A percentile compares a stretch with the other conserved stretches of the same genome.
Evolutionary conservation across 2,113 vertebrate genomes (phyloP).

Genomic region (Perca schrenkii): DNA sequence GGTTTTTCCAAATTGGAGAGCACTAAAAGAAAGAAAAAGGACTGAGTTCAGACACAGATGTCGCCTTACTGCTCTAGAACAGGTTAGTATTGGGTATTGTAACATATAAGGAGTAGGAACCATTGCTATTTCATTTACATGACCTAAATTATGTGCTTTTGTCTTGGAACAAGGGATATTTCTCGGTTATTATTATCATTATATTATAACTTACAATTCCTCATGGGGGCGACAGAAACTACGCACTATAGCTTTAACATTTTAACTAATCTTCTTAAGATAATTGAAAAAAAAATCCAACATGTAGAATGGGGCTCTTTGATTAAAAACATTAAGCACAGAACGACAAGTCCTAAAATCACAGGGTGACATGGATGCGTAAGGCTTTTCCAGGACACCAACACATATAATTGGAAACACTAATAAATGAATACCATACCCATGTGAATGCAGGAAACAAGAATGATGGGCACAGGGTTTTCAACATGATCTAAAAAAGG

Average conservation of each 20-base stretch:
- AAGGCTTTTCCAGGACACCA: constrained; percentile 5
- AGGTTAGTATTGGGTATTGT: too few species aligned
- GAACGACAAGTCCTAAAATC: neutral
- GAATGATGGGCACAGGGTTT: neutral
- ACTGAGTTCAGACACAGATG: too few species aligned
- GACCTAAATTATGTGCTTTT: too few species aligned
- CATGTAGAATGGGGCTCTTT: neutral
- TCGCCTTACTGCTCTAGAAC: too few species aligned
- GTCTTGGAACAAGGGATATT: too few species aligned
- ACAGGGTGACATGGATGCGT: neutral
- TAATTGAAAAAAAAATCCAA: neutral
- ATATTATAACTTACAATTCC: too few species aligned
- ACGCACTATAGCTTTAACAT: neutral
- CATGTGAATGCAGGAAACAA: constrained; percentile 1
- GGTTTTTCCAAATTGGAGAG: too few species aligned
- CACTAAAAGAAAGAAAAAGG: too few species aligned
- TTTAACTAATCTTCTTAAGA: neutral
- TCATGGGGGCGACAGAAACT: too few species aligned
- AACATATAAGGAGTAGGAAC: too few species aligned
- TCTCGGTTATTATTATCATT: too few species aligned
- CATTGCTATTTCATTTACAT: too few species aligned
- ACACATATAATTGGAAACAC: neutral
- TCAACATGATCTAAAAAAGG: constrained; percentile 1
- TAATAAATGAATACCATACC: neutral
- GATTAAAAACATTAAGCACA: constrained; percentile 3